Evolutionary conservation across 2,113 vertebrate genomes (phyloP), one percentile per base, ranked within the genome.

Genomic region (Pygoscelis adeliae): DNA sequence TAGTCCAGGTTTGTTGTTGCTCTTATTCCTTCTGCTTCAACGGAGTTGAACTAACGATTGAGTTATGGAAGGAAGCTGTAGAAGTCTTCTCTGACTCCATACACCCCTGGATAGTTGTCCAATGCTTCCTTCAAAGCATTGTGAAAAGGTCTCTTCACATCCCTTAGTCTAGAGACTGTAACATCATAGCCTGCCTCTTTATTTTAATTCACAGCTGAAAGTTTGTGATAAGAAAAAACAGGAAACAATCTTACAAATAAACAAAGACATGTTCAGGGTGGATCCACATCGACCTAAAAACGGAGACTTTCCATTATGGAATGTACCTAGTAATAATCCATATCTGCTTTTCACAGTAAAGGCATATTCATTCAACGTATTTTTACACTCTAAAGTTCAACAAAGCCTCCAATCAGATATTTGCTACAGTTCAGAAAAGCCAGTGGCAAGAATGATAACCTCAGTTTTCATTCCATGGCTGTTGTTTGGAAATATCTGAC

Each of bases 171-270:
- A 76, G 42, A 50, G 56, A 10, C 34, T 11, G 0, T 53, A 74
- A 90, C 4, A 10, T 93, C 81, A 96, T 21, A 55, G 12, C 56
- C 65, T 82, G 49, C 30, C 36, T 80, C 62, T 88, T 82, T 72
- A 71, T 97, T 91, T 87, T 53, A 93, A 94, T 90, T 83, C 93
- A 71, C 89, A 94, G 95, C 80, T 97, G 97, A 95, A 97, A 93
- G 81, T 69, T 81, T 96, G 87, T 93, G 97, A 98, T 98, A 98
- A 98, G 88, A 44, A 87, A 93, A 97, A 96, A 94, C 83, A 97
- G 97, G 97, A 98, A 98, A 95, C 58, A 76, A 90, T 20, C 86
- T 61, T 71, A 83, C 85, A 98, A 98, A 97, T 93, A 97, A 97
- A 97, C 72, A 97, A 95, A 95, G 83, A 93, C 94, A 19, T 18